Evolutionary conservation across 1,140 invertebrate species (phyloP), one percentile per base, ranked within the genome.

Genomic region (Hestina assimilis): DNA sequence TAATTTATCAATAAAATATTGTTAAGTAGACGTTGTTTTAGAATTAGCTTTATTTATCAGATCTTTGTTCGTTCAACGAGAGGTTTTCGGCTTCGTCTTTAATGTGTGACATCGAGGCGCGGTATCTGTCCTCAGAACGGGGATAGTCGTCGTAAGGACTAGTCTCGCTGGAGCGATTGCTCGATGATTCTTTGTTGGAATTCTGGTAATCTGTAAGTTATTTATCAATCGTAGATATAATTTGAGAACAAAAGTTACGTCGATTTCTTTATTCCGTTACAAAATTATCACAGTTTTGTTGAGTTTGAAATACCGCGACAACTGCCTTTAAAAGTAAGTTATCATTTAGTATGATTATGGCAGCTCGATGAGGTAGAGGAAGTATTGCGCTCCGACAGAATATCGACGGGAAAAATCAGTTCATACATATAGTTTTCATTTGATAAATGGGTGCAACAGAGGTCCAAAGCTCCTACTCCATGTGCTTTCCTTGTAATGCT

Each of bases 31-130:
- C 31, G n/a, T 35, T 40, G 2, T 52, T 52, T 58, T 29, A 33
- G 7, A n/a, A 19, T 66, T 14, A 4, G 3, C 2, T 38, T 75
- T 86, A 85, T 63, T 85, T 86, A 55, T 88, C 85, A 78, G 79
- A 82, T 75, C 85, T 80, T 50, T 88, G 85, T 68, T 89, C 87
- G 63, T 89, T 89, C 19, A 89, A 77, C 1, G 89, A 89, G 1
- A 89, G 64, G 53, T 89, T 89, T 38, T 89, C 89, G 0, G 89
- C 89, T 59, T 85, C 85, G 45, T 89, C 89, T 29, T 84, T 79
- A 51, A 85, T 79, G 65, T 85, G 84, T 3, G 79, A 82, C 43
- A 82, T 78, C 19, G 83, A 75, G 19, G 80, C 59, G 3, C 82
- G 75, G 59, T 86, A 86, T 52, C 83, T 59, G 19, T 86, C 83